Evolutionary conservation across 2,888 invertebrate genomes (phyloP), one percentile per base, ranked within the genome.

Genomic region (Stenchaetothrips biformis): DNA sequence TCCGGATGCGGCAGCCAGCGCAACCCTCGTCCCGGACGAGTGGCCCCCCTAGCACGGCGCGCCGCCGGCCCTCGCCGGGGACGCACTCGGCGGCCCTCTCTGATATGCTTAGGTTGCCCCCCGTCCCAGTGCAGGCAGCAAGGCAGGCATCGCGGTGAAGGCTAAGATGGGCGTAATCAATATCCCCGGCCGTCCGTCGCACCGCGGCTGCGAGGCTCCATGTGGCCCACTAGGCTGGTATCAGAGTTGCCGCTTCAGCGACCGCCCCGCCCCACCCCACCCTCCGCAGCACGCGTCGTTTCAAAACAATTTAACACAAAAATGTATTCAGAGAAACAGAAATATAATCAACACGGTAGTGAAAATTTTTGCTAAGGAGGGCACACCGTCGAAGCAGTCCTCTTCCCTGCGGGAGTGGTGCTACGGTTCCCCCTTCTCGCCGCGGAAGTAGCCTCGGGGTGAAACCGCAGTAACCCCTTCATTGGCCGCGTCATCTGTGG

Each of bases 171-270:
- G 49, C 18, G 78, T 48, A 78, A 48, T 48, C 53, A 80, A 78
- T 80, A 80, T 53, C 27, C 78, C 27, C 53, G 7, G 78, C 25
- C 53, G 53, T 13, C 53, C 53, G 37, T 83, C 83, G 82, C 84
- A 85, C 84, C 86, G 85, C 86, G 85, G 85, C 86, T 37, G n/a
- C 37, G 37, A 37, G 37, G 37, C 86, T 85, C 84, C 85, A 81
- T n/a, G n/a, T n/a, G n/a, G n/a, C n/a, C 81, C 67, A 79, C 37
- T 1, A 37, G 37, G 37, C 37, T 87, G 87, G 78, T 59, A 62
- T 49, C 78, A 78, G 77, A 78, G 80, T 80, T 79, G 78, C 67
- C 82, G 67, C 79, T 49, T 79, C 53, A 80, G 79, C 81, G 81
- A 21, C 67, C 8, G 1, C 13, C 53, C 53, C 67, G 21, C 67